phyloP scores from a whole-genome alignment of 1,140 invertebrate species.

The Oscheius sp. region DNA sequence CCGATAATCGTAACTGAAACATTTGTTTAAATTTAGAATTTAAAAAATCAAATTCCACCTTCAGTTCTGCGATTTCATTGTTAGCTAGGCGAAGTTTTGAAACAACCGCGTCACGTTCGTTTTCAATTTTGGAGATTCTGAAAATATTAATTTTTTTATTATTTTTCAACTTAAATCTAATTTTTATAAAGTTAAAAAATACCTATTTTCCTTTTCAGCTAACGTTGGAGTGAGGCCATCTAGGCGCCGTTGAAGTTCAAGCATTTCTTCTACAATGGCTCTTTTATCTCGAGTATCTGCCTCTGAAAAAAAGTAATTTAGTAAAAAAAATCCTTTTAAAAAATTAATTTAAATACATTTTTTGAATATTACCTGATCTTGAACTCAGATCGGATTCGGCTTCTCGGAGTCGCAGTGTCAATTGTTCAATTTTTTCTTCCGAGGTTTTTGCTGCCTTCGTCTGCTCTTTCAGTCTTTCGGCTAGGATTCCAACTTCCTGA shows the following conservation, averaged over 20 bases:
- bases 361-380: not conserved
- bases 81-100: slow-evolving; percentile 33
- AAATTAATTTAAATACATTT: not conserved
- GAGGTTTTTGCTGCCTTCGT: not conserved
- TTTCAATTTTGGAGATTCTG: slow-evolving; percentile 39
- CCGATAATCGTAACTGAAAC: slow-evolving; percentile 25
- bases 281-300: slow-evolving; percentile 16
- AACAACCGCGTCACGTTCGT: slow-evolving; percentile 34
- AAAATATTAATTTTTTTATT: no score
- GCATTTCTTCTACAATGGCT: slow-evolving; percentile 41
- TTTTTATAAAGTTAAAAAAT: no score
- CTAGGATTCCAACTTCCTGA: not conserved
- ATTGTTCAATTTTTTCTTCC: not conserved
- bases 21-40: not conserved
- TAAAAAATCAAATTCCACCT: no score
- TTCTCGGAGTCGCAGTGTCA: not conserved
- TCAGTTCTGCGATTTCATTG: not conserved
- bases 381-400: slow-evolving; percentile 1
- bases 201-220: slow-evolving; percentile 52
- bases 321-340: not conserved
- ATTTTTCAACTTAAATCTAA: no score
- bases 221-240: slow-evolving; percentile 49
- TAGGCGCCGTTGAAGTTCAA: slow-evolving; percentile 47
- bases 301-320: not conserved
- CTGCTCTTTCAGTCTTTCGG: not conserved